Base-by-base conservation (phyloP, 35 echinoderm and acorn worm genomes). In the Lytechinus variegatus region DNA sequence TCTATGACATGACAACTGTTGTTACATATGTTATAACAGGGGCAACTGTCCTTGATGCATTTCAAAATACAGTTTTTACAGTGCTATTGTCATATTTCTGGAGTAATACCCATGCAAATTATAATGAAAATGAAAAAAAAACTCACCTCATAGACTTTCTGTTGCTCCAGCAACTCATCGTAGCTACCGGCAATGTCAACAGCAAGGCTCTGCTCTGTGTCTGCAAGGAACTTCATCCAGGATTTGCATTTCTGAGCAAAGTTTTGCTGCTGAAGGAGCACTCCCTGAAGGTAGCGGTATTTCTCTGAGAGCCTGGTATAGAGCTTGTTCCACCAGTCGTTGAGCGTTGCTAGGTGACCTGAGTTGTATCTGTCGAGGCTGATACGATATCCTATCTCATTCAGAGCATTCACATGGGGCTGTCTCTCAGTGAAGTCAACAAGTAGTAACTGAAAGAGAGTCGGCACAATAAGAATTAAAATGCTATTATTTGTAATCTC, bases 71-170 rank as follows among this genome's bases (percentile, higher is more conserved):
- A 44, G 33, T 44, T 44, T 0, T 44, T 44, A 44, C 33, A 44
- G 33, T 44, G 33, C 33, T 44, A 2, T 44, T 44, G 33, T 44
- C 33, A 44, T 2, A 44, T 44, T 44, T 44, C 33, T 44, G 33
- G 33, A 44, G 33, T 79, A 24, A 79, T 24, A 7, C 66, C 66
- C 8, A 16, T 79, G n/a, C 66, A 61, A 12, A 44, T 61, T 11
- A 52, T 19, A 92, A 61, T 72, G 33, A 44, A 44, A 16, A 9
- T 54, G 86, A 95, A 86, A 52, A 27, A 94, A 28, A 86, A 52
- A 95, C 95, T 97, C 89, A 99, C 98, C 95, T 98, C 98, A 96
- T 99, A 99, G 9, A 99, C 95, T 94, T 99, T 99, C 94, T 99
- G 98, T 91, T 99, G 98, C 86, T 97, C 97, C 19, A 97, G 93